phyloP scores from a whole-genome alignment of 2,797 vertebrate genomes.

The Tapera naevia region DNA sequence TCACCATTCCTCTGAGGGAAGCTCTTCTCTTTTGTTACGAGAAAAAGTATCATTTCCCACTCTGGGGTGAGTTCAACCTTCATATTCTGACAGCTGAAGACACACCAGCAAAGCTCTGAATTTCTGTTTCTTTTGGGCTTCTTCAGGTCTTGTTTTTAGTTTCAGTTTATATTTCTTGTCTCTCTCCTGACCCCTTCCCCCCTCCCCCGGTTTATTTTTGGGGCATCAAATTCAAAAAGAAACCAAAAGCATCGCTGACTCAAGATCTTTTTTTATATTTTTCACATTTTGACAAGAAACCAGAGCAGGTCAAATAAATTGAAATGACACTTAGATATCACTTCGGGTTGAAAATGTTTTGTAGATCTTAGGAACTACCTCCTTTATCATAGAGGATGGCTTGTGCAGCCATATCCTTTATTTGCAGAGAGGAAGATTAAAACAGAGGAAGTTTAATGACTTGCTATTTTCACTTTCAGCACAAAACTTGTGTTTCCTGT shows the following conservation, averaged over 20 bases:
- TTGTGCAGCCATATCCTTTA: not conserved
- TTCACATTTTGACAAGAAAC: not conserved
- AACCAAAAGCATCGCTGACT: not conserved
- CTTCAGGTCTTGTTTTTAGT: not conserved
- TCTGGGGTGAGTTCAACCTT: not conserved
- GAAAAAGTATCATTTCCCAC: not conserved
- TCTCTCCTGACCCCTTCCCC: no score
- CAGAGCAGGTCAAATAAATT: not conserved
- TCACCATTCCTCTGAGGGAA: not conserved
- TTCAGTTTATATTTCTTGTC: slow-evolving; percentile 35
- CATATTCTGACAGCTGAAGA: not conserved
- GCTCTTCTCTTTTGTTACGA: not conserved
- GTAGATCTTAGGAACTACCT: not conserved
- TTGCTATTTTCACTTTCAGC: not conserved
- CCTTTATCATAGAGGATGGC: not conserved
- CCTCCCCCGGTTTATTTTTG: not conserved
- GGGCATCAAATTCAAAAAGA: not conserved
- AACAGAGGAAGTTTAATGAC: not conserved
- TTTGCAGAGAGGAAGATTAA: not conserved
- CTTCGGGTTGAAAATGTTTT: not conserved
- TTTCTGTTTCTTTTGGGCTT: not conserved
- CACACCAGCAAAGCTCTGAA: not conserved
- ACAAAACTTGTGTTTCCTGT: not conserved
- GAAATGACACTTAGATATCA: not conserved
- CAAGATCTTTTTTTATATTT: not conserved